These are phyloP conservation scores for Bubo scandiacus DNA, from an alignment of 2,113 vertebrate genomes.

Conservation along the genomic window DNA sequence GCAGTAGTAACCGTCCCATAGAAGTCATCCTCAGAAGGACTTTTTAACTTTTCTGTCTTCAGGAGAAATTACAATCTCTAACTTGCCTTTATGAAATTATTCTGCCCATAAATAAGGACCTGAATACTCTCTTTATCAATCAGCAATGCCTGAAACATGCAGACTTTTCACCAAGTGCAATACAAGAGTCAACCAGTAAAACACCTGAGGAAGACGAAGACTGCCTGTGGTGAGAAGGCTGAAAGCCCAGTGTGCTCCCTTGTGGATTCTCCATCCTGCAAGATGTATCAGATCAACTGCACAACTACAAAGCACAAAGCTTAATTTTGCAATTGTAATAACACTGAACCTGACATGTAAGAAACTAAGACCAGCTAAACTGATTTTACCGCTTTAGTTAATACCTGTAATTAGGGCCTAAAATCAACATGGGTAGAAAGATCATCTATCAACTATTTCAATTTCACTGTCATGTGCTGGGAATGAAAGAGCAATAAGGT, in stretches of 20 bases:
- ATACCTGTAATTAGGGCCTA: not conserved
- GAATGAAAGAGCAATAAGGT: not conserved
- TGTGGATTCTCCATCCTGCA: not conserved
- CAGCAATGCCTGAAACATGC: not conserved
- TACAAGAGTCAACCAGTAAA: not conserved
- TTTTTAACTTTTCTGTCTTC: not conserved
- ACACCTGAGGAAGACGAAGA: not conserved
- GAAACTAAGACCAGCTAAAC: not conserved
- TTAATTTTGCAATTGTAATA: not conserved
- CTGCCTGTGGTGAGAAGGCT: not conserved
- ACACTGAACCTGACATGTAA: not conserved
- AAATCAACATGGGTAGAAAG: not conserved
- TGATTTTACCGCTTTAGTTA: not conserved
- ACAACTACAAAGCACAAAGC: not conserved
- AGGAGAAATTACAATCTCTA: not conserved
- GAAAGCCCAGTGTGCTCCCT: fast-evolving
- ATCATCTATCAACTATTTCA: not conserved
- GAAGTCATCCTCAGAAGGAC: not conserved
- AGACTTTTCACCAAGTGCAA: not conserved
- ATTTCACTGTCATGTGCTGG: not conserved
- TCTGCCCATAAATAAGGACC: not conserved
- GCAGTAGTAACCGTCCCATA: not conserved
- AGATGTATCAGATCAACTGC: fast-evolving
- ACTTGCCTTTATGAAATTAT: not conserved
- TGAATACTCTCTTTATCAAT: not conserved